Conservation (phyloP, 2,888 invertebrate species). For the Oasisia sp. region DNA sequence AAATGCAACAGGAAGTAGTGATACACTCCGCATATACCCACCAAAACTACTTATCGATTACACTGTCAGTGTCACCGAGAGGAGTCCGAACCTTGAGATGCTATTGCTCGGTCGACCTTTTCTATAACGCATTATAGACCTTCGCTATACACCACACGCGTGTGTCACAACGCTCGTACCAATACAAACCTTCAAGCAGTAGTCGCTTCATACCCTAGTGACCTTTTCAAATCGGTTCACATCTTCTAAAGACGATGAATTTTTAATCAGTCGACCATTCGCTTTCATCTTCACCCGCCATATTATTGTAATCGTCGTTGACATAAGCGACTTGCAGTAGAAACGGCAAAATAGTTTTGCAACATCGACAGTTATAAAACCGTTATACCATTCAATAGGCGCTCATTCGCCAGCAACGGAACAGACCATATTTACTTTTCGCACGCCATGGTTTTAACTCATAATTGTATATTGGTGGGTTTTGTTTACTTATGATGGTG, state of each 20-base stretch:
- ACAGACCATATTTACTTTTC: no score
- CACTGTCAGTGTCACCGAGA: neutral
- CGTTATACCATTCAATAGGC: neutral
- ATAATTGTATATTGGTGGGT: no score
- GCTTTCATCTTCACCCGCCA: conserved; percentile 6
- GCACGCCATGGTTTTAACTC: no score
- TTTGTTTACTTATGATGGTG: no score
- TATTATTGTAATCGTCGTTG: conserved; percentile 1
- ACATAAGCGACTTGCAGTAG: neutral
- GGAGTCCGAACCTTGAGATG: neutral
- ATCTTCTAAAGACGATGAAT: neutral
- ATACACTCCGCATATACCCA: neutral
- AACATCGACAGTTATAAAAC: neutral
- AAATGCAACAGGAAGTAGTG: conserved; percentile 8
- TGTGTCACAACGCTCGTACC: neutral
- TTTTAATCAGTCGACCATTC: neutral
- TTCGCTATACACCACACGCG: neutral
- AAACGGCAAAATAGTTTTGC: neutral
- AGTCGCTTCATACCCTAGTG: neutral
- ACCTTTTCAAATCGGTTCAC: neutral
- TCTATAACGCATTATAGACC: neutral
- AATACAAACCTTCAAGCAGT: neutral
- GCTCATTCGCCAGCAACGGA: no score
- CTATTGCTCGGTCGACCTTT: neutral
- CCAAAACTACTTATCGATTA: neutral